Base-by-base conservation (phyloP, 2,797 vertebrate genomes). In the Pogoniulus pusillus region DNA sequence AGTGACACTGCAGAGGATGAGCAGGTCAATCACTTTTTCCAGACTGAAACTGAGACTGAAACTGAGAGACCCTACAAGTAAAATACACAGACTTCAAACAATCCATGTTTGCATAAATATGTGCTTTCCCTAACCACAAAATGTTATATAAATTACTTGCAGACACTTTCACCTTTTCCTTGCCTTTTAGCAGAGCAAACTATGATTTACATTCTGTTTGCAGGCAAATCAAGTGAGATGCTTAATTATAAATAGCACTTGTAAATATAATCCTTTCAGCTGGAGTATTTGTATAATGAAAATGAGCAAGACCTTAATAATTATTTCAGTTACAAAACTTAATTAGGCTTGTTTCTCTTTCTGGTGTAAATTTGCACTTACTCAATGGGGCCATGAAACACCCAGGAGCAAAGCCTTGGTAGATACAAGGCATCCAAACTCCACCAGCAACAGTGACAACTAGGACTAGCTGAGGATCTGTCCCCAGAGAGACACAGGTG, bases 221-320 rank as follows among this genome's bases (percentile, higher is more conserved):
- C 62, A 45, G 78, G 43, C 22, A 0, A 92, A 76, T 71, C 72
- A 49, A 91, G 85, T 39, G n/a, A 88, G 85, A 91, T 80, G 65
- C 29, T 92, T 86, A 85, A 94, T 94, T 94, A 89, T 88, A 90
- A 93, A 87, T 16, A 92, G 82, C 57, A 85, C 69, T 91, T 90
- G 65, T 90, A 93, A 90, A 94, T 78, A 89, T 18, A 87, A 96
- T 49, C 71, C 41, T 90, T 95, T 86, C 75, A 89, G 55, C 62
- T 81, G 59, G 65, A 90, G 47, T 93, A 82, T 90, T 80, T 90
- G 77, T 59, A 51, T 2, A 80, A 69, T 27, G 62, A 39, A 94
- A 91, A 80, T 9, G 22, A 91, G 75, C 54, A 14, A 79, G 57
- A 75, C 47, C 65, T 91, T 86, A 74, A 55, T 69, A 90, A 90